Conservation (phyloP, 2,888 invertebrate genomes). For the Anodontia alba region DNA sequence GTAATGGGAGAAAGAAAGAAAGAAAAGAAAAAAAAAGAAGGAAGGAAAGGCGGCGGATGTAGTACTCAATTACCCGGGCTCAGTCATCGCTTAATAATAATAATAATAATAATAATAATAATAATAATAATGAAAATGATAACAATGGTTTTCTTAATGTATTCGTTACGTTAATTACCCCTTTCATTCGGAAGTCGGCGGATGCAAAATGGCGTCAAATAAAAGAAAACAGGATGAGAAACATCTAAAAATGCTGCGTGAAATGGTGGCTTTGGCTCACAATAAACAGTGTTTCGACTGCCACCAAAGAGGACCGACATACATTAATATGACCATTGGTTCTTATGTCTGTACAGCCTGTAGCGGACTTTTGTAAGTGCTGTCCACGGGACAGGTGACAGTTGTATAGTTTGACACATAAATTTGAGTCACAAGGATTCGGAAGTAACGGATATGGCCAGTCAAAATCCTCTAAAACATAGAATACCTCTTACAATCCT, state of each 20-base stretch:
- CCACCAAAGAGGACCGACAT: constrained; percentile 98
- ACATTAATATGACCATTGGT: constrained; percentile 98
- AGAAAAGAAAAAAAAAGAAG: too few relatives aligned
- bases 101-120: too few relatives aligned
- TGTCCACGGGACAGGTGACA: background rate
- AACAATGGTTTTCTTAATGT: background rate
- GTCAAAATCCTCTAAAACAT: too few relatives aligned
- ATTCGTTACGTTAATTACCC: background rate
- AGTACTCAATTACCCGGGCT: too few relatives aligned
- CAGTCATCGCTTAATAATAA: too few relatives aligned
- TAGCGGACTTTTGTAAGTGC: constrained; percentile 98
- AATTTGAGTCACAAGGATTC: too few relatives aligned
- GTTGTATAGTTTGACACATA: too few relatives aligned
- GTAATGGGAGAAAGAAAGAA: too few relatives aligned
- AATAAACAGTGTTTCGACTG: constrained; percentile 99
- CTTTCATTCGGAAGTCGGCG: constrained; percentile 53
- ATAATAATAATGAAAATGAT: background rate
- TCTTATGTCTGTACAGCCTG: constrained; percentile 99
- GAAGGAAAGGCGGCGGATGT: too few relatives aligned
- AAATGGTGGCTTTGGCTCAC: constrained; percentile 94
- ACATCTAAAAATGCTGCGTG: constrained; percentile 96
- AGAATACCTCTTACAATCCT: too few relatives aligned
- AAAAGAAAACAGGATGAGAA: constrained; percentile 98
- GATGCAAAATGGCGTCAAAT: constrained; percentile 86
- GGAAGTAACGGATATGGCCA: too few relatives aligned